phyloP scores from a whole-genome alignment of 2,888 invertebrate genomes.

The Dynastes hyllus region DNA sequence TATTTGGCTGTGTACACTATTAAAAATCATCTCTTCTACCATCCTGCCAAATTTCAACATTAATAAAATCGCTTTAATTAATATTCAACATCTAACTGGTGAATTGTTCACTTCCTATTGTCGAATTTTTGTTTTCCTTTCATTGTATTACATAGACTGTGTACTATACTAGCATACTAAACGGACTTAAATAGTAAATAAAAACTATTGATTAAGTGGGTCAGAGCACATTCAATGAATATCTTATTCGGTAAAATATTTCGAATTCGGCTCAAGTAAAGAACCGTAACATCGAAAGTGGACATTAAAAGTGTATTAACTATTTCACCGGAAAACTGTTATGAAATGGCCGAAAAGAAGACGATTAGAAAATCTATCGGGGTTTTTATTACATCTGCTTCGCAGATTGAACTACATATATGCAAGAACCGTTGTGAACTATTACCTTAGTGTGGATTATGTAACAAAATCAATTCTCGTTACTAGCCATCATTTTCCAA shows the following conservation, averaged over 20 bases:
- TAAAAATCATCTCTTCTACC: not conserved
- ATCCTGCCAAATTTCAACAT: not conserved
- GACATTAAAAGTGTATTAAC: not conserved
- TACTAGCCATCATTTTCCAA: no score
- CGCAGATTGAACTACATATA: not conserved
- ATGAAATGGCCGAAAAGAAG: not conserved
- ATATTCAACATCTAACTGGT: conserved; percentile 8
- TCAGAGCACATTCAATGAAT: conserved; percentile 23
- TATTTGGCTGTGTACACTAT: not conserved
- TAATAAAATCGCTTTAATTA: conserved; percentile 17
- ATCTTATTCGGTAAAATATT: conserved; percentile 6
- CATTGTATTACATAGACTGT: conserved; percentile 20
- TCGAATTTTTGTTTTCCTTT: conserved; percentile 28
- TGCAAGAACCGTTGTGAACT: no score
- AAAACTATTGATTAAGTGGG: conserved; percentile 32
- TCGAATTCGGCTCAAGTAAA: conserved; percentile 30
- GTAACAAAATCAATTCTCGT: no score
- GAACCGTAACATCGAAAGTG: conserved; percentile 45
- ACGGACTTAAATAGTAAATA: conserved; percentile 29
- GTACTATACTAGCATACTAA: conserved; percentile 25
- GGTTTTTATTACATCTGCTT: not conserved
- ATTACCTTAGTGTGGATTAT: no score
- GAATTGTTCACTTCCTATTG: conserved; percentile 23
- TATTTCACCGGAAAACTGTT: not conserved
- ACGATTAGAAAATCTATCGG: not conserved